Evolutionary conservation across 1,140 invertebrate genomes (phyloP), one percentile per base, ranked within the genome.

Genomic region (Ostrea edulis): DNA sequence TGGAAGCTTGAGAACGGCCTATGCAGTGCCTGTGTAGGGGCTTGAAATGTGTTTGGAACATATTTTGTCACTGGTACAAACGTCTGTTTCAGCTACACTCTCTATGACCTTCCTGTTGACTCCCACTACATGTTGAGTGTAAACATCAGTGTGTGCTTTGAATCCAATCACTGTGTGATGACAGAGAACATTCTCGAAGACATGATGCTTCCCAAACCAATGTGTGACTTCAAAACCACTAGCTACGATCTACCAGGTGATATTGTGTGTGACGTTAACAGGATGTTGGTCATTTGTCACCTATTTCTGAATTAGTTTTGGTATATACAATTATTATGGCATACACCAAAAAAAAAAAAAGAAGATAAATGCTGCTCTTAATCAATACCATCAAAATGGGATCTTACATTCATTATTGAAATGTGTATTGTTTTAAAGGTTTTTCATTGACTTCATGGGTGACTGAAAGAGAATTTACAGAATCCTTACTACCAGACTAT

Each of bases 111-210:
- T 14, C 81, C 55, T 17, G 82, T 77, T 2, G 87, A 89, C 35
- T 89, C 84, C 5, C 81, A 88, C 5, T 91, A 86, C 55, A 65
- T 87, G 35, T 58, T 91, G 53, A 84, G 35, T 54, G 52, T 90
- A 0, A 89, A 90, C 51, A 52, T 91, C 62, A 91, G 89, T 83
- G 81, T 91, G 3, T 91, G 90, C 86, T 90, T 86, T 44, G 89
- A 90, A 65, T 82, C 65, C 17, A 20, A 58, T 55, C 4, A 85
- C 25, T 85, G 83, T 85, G 20, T 55, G 14, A 53, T 85, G 7
- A 85, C 54, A 85, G 83, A 85, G 53, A 58, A 8, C 35, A 58
- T 89, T n/a, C 55, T 89, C 8, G 54, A 25, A 5, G 77, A 87
- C 22, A 71, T 65, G 17, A 44, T 51, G 62, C 71, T 89, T 3